Evolutionary conservation across 1,140 invertebrate genomes (phyloP), one percentile per base, ranked within the genome.

Genomic region (Eulimnadia texana): DNA sequence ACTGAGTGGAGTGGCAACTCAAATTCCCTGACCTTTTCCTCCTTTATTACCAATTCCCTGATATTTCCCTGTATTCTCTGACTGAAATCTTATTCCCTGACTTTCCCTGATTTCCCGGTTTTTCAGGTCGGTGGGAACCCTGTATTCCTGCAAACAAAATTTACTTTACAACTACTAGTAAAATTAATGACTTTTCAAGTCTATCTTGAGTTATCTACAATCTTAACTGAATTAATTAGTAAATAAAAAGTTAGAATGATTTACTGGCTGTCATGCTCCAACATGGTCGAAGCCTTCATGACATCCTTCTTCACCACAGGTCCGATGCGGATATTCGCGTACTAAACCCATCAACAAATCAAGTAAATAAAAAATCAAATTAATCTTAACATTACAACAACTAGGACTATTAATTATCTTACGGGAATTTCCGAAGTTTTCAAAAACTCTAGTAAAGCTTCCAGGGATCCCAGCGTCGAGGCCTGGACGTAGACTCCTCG

Each of bases 281-380:
- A 73, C 97, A 99, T 99, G 59, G 91, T 91, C 3, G 95, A 98
- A 1, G 95, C 95, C 74, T 94, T 98, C 90, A 98, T 98, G 1
- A 99, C 93, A 74, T 99, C 97, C 70, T 92, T 93, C 73, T 97
- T 99, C 53, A 99, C 96, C 27, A 99, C 96, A 22, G 97, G 96
- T 11, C 97, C 97, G 76, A 99, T 99, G 66, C 95, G 90, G 68
- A 99, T 98, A 55, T 93, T 93, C 50, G 91, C 87, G 76, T 97
- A 98, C 90, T 96, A 78, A 20, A n/a, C n/a, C 23, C 28, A 58
- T 42, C 9, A 58, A 16, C 3, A 3, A 54, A 24, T 19, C 1
- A 3, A 54, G 23, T 23, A 54, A 54, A 16, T 19, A 22, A 54
- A 83, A 82, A 66, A 70, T 65, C 73, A 72, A 65, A 62, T 60